Evolutionary conservation across 1,140 invertebrate genomes (phyloP).

Genomic region (Globodera ellingtonae): DNA sequence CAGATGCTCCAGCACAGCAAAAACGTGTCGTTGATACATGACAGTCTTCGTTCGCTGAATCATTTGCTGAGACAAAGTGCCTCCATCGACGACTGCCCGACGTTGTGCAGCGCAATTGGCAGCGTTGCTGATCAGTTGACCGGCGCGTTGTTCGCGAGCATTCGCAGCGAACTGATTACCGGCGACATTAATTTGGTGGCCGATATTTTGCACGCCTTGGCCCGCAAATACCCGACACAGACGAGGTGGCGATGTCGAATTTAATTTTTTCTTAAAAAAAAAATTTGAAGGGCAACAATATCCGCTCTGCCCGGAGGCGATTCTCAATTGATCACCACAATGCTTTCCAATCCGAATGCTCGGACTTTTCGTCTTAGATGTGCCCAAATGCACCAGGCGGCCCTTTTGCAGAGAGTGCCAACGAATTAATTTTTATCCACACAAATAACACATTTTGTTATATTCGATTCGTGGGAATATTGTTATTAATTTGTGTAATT

Average conservation of each 20-base stretch:
- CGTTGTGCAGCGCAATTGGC: neutral
- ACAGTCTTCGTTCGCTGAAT: neutral
- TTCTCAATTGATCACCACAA: neutral
- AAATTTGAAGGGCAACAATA: slow-evolving; percentile 24
- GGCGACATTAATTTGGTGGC: slow-evolving; percentile 8
- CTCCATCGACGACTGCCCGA: neutral
- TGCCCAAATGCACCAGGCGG: slow-evolving; percentile 18
- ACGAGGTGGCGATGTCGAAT: slow-evolving; percentile 8
- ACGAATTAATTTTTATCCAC: neutral
- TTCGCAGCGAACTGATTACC: slow-evolving; percentile 18
- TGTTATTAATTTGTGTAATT: too few species aligned
- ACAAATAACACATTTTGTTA: neutral
- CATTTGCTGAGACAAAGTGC: neutral
- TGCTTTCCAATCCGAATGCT: slow-evolving; percentile 8
- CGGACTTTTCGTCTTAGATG: slow-evolving; percentile 11
- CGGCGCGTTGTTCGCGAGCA: slow-evolving; percentile 5
- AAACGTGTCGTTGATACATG: slow-evolving; percentile 5
- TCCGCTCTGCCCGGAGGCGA: slow-evolving; percentile 16
- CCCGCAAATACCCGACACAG: slow-evolving; percentile 16
- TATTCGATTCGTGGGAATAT: neutral
- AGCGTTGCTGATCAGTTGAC: slow-evolving; percentile 1
- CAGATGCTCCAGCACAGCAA: slow-evolving; percentile 21
- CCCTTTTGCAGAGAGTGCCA: slow-evolving; percentile 13
- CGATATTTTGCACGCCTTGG: slow-evolving; percentile 22
- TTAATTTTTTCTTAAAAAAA: neutral